These are phyloP conservation scores for Cryptomyrus ogoouensis DNA, from an alignment of 2,113 vertebrate species.

Conservation along the genomic window DNA sequence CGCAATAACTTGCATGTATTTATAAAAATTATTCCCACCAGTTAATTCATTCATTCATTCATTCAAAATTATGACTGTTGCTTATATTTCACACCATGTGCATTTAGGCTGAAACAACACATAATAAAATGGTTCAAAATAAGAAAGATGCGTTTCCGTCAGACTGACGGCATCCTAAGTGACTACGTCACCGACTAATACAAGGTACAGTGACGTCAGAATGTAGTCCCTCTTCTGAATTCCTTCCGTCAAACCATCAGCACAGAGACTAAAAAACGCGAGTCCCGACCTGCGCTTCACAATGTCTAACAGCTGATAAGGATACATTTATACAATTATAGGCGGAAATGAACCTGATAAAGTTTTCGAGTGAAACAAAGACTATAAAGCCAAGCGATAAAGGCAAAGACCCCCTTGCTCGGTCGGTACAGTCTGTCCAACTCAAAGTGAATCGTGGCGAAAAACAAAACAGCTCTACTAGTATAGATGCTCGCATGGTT, in stretches of 20 bases:
- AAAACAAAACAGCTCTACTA: not conserved
- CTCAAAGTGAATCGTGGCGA: not conserved
- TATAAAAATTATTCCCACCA: not conserved
- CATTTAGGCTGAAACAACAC: not conserved
- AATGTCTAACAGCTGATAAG: not conserved
- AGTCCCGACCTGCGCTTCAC: not conserved
- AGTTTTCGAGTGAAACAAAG: not conserved
- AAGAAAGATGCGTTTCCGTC: not conserved
- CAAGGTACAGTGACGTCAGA: not conserved
- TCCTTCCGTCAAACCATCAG: not conserved
- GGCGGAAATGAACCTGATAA: not conserved
- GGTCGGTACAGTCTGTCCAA: not conserved
- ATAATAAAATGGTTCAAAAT: not conserved
- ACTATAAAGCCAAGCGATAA: not conserved
- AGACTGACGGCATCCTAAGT: not conserved
- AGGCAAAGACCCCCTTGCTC: not conserved
- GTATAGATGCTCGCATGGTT: not conserved
- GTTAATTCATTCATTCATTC: too few species aligned
- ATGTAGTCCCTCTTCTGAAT: not conserved
- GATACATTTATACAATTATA: not conserved
- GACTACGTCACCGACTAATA: not conserved
- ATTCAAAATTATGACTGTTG: not conserved
- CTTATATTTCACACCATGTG: not conserved
- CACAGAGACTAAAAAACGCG: not conserved
- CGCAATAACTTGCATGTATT: not conserved